phyloP scores from a whole-genome alignment of 2,888 invertebrate genomes.

The Pyrrhia umbra region DNA sequence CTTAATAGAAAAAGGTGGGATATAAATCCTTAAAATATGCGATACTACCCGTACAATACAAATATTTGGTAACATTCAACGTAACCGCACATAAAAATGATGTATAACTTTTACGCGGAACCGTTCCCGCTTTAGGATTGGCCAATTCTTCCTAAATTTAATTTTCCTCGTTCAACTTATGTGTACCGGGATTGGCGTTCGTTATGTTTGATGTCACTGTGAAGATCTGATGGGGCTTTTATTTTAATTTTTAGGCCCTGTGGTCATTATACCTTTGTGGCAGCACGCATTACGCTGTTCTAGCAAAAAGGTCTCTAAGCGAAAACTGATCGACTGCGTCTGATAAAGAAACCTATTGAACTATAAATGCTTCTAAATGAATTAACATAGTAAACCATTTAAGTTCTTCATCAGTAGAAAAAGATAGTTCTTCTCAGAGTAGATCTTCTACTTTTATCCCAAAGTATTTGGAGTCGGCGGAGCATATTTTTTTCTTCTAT shows the following conservation, averaged over 20 bases:
- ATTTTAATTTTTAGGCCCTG: constrained; percentile 35
- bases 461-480: too few species aligned
- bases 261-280: constrained; percentile 4
- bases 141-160: constrained; percentile 78
- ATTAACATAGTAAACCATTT: too few species aligned
- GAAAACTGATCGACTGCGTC: too few species aligned
- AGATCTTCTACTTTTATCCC: too few species aligned
- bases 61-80: constrained; percentile 80
- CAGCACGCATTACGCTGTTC: too few species aligned
- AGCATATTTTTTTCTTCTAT: too few species aligned
- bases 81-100: constrained; percentile 83
- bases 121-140: constrained; percentile 67
- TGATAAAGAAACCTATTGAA: too few species aligned
- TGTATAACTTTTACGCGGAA: constrained; percentile 70
- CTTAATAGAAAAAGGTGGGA: constrained; percentile 76
- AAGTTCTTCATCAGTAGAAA: too few species aligned
- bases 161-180: constrained; percentile 62
- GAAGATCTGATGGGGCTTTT: constrained; percentile 30
- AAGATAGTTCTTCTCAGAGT: too few species aligned
- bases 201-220: constrained; percentile 32
- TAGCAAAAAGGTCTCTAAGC: too few species aligned
- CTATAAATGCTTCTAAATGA: too few species aligned
- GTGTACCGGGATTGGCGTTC: constrained; percentile 37
- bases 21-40: constrained; percentile 77
- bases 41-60: constrained; percentile 81